A percentile compares a stretch with the other conserved stretches of the same genome.
These are phyloP conservation scores for Umimayanthus kanabou DNA, from an alignment of 92 coral and sea anemone species.

Conservation along the genomic window DNA sequence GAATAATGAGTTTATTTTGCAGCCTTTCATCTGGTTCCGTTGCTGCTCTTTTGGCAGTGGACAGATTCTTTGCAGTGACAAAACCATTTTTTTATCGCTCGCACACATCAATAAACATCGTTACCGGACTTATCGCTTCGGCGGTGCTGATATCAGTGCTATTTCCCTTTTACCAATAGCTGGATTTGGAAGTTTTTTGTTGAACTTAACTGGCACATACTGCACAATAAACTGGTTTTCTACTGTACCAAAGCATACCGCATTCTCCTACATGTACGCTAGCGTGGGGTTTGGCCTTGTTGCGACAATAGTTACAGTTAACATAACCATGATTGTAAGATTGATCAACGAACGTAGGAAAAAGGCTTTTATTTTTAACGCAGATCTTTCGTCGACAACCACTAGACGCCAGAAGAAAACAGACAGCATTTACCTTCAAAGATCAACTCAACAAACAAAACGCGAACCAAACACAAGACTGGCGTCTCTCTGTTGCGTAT, in stretches of 20 bases:
- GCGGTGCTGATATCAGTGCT: conserved; percentile 4
- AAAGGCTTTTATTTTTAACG: conserved; percentile 12
- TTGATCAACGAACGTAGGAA: conserved; percentile 15
- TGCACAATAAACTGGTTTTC: conserved; percentile 45
- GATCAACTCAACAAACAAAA: neutral
- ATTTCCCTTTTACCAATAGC: conserved; percentile 17
- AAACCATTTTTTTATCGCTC: conserved; percentile 34
- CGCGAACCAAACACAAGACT: neutral
- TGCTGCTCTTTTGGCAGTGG: conserved; percentile 32
- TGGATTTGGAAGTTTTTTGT: conserved; percentile 34
- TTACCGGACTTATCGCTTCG: neutral
- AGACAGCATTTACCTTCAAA: too few species aligned
- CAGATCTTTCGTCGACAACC: conserved; percentile 26
- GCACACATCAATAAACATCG: conserved; percentile 1
- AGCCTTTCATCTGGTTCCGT: conserved; percentile 37
- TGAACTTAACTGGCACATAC: conserved; percentile 36
- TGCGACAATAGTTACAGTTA: conserved; percentile 5
- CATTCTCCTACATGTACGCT: conserved; percentile 31
- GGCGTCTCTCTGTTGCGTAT: neutral
- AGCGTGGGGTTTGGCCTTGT: conserved; percentile 13
- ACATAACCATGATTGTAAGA: conserved; percentile 14
- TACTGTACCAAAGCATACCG: conserved; percentile 11
- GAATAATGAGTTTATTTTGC: conserved; percentile 36
- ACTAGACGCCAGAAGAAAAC: neutral
- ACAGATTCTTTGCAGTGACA: conserved; percentile 36